These are phyloP conservation scores for Spilarctia lutea DNA, from an alignment of 2,888 invertebrate species.

Conservation along the genomic window DNA sequence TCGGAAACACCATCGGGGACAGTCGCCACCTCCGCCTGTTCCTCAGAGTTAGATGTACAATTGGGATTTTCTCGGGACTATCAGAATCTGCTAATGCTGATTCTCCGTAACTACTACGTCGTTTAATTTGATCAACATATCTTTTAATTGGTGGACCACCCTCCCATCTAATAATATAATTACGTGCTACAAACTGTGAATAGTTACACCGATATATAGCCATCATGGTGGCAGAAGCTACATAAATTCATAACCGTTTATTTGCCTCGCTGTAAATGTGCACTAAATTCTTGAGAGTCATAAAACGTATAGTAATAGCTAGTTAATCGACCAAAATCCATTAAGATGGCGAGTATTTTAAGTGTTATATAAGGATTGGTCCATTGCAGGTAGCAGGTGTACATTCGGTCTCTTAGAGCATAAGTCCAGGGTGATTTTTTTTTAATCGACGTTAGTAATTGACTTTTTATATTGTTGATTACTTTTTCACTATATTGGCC, in stretches of 20 bases:
- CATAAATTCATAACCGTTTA: slow-evolving; percentile 22
- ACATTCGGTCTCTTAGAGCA: neutral
- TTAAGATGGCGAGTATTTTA: slow-evolving; percentile 18
- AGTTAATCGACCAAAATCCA: slow-evolving; percentile 22
- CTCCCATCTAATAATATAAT: too few species aligned
- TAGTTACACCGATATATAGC: neutral
- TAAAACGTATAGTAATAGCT: slow-evolving; percentile 31
- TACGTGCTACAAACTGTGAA: neutral
- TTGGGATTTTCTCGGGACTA: too few species aligned
- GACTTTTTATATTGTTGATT: too few species aligned
- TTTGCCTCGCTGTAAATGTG: slow-evolving; percentile 21
- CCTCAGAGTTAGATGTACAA: too few species aligned
- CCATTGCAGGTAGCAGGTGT: neutral
- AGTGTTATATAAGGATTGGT: slow-evolving; percentile 14
- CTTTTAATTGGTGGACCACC: too few species aligned
- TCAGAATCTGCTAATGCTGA: too few species aligned
- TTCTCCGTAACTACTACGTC: too few species aligned
- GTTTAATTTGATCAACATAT: too few species aligned
- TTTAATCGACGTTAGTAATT: neutral
- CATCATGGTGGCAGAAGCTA: neutral
- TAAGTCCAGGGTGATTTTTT: neutral
- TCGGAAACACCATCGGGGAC: too few species aligned
- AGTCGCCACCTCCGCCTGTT: too few species aligned
- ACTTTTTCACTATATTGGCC: too few species aligned
- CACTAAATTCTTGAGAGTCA: slow-evolving; percentile 20